A percentile compares a stretch with the other conserved stretches of the same genome.
These are phyloP conservation scores for Pycnomerus fuliginosus DNA, from an alignment of 2,888 invertebrate genomes.

Conservation along the genomic window DNA sequence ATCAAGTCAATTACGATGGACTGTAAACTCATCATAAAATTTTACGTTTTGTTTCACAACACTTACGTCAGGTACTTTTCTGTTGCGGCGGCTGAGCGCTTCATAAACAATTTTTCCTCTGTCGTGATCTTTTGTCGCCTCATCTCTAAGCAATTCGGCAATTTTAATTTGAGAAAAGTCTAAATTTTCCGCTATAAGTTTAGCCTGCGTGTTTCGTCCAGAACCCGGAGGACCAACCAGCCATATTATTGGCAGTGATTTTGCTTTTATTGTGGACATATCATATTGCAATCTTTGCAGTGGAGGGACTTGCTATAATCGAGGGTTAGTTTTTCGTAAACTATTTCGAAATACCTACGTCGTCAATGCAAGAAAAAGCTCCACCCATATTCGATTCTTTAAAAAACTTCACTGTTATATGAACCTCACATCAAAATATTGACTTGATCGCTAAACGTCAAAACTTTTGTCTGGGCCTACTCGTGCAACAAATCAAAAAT, in stretches of 20 bases:
- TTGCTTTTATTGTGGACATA: slow-evolving; percentile 46
- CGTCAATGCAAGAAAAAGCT: slow-evolving; percentile 31
- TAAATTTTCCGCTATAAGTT: slow-evolving; percentile 33
- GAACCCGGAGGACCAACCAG: slow-evolving; percentile 51
- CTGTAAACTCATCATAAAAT: slow-evolving; percentile 51
- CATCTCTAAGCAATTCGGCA: slow-evolving; percentile 55
- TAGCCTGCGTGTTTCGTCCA: slow-evolving; percentile 38
- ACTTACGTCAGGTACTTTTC: slow-evolving; percentile 44
- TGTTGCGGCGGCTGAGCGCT: slow-evolving; percentile 52
- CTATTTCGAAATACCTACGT: slow-evolving; percentile 18
- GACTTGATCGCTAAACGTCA: too few relatives aligned
- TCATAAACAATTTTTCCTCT: slow-evolving; percentile 56
- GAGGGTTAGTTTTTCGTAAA: neutral
- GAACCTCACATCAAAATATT: too few relatives aligned
- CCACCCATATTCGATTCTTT: slow-evolving; percentile 33
- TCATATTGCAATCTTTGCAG: slow-evolving; percentile 41
- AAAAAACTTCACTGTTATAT: too few relatives aligned
- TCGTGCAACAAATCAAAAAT: too few relatives aligned
- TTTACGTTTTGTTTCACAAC: slow-evolving; percentile 8
- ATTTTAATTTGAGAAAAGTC: slow-evolving; percentile 32
- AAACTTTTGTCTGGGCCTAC: too few relatives aligned
- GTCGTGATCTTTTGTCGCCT: slow-evolving; percentile 55
- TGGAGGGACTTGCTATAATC: slow-evolving; percentile 11
- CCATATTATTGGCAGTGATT: slow-evolving; percentile 57
- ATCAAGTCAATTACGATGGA: slow-evolving; percentile 58